phyloP scores from a whole-genome alignment of 2,888 invertebrate genomes.

The Nesidiocoris tenuis region DNA sequence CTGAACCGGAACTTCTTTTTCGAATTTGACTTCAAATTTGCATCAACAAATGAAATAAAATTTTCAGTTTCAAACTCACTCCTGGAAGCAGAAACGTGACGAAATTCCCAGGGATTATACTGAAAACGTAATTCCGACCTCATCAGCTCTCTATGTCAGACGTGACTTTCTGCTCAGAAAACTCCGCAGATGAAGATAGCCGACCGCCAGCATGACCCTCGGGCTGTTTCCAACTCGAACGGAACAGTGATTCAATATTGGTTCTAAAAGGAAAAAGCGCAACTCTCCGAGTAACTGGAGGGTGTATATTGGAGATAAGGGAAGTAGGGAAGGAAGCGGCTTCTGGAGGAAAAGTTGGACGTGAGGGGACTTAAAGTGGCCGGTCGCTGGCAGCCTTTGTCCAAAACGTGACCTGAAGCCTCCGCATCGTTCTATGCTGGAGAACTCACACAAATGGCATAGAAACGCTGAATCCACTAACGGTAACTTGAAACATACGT shows the following conservation, averaged over 20 bases:
- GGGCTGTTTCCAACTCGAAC: background rate
- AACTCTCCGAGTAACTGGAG: background rate
- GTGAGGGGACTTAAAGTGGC: slow-evolving; percentile 27
- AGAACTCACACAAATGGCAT: background rate
- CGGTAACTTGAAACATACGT: background rate
- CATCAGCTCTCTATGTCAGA: too few species aligned
- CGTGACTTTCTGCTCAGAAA: background rate
- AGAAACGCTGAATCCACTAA: background rate
- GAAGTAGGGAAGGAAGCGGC: background rate
- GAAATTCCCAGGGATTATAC: too few species aligned
- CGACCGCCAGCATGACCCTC: background rate
- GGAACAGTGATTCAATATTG: slow-evolving; percentile 29
- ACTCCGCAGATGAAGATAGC: background rate
- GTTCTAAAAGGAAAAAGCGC: slow-evolving; percentile 13
- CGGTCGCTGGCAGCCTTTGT: slow-evolving; percentile 25
- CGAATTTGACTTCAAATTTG: too few species aligned
- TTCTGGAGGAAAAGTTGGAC: slow-evolving; percentile 26
- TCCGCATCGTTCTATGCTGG: background rate
- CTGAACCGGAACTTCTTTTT: too few species aligned
- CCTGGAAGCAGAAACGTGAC: too few species aligned
- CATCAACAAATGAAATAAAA: too few species aligned
- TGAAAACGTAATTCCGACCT: too few species aligned
- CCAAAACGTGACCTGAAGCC: slow-evolving; percentile 26
- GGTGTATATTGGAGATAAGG: slow-evolving; percentile 4
- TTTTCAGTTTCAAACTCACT: too few species aligned